These are phyloP conservation scores for Myotis pilosus DNA, from an alignment of 2,797 vertebrate genomes.

Conservation along the genomic window DNA sequence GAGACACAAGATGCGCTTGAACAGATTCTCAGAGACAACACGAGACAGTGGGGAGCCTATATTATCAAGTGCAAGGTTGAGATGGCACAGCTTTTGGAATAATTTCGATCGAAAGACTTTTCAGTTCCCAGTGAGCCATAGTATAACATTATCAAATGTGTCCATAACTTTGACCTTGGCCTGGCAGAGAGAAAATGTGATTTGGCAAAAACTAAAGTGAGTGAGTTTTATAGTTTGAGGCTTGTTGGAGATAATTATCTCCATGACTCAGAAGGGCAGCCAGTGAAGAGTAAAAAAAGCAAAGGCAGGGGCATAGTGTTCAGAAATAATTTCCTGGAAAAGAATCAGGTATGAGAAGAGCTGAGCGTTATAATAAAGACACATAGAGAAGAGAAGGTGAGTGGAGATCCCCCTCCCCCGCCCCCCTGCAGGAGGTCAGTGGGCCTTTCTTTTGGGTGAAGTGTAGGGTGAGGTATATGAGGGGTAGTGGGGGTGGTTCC, in stretches of 20 bases:
- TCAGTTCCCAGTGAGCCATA: not conserved
- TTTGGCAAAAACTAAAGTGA: not conserved
- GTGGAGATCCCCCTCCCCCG: not conserved
- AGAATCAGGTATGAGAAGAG: not conserved
- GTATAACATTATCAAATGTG: not conserved
- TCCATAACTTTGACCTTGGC: not conserved
- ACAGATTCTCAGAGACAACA: not conserved
- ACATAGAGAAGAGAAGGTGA: not conserved
- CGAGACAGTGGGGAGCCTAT: not conserved
- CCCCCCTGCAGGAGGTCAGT: not conserved
- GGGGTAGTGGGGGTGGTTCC: not conserved
- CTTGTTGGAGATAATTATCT: not conserved
- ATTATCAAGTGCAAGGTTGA: not conserved
- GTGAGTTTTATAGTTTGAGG: not conserved
- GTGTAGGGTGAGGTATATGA: not conserved
- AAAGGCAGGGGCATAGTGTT: not conserved
- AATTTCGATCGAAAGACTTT: not conserved
- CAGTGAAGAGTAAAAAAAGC: not conserved
- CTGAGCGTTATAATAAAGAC: not conserved
- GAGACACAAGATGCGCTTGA: not conserved
- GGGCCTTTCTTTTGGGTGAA: not conserved
- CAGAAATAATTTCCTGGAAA: not conserved
- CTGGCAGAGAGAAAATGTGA: not conserved
- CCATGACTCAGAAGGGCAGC: not conserved
- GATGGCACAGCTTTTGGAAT: not conserved